These are phyloP conservation scores for Chloroceryle inda DNA, from an alignment of 2,797 vertebrate species.

Conservation along the genomic window DNA sequence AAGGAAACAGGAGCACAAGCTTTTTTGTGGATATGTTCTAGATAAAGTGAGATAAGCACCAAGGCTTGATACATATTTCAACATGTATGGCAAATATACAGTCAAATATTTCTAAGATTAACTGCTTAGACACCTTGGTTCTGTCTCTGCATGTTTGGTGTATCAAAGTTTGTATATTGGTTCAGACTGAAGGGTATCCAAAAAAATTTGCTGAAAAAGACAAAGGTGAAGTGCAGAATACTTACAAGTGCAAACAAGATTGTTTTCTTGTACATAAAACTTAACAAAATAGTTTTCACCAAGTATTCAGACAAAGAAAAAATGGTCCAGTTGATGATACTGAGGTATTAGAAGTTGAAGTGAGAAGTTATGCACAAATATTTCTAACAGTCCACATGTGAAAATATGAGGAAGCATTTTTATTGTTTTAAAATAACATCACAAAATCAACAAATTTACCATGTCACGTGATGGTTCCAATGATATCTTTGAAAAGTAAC, in stretches of 20 bases:
- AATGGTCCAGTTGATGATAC: not conserved
- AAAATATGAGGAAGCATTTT: not conserved
- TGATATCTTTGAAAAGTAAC: not conserved
- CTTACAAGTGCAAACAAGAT: not conserved
- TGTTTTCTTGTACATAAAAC: not conserved
- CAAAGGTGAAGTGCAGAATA: not conserved
- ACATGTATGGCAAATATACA: not conserved
- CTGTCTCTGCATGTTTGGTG: not conserved
- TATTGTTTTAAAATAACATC: not conserved
- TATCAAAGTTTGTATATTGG: not conserved
- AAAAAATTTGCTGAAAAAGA: not conserved
- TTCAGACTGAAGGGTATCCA: not conserved
- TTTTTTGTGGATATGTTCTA: not conserved
- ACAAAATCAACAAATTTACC: not conserved
- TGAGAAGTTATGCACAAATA: rapidly evolving
- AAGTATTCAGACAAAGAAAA: not conserved
- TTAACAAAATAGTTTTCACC: not conserved
- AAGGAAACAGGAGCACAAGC: not conserved
- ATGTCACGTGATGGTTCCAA: not conserved
- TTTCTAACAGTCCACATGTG: not conserved
- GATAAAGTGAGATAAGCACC: not conserved
- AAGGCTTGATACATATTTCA: too few relatives aligned
- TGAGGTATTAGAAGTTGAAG: not conserved
- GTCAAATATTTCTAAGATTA: not conserved
- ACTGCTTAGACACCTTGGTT: not conserved